phyloP scores from a whole-genome alignment of 2,113 vertebrate species.

The mouse (Mus musculus) region DNA sequence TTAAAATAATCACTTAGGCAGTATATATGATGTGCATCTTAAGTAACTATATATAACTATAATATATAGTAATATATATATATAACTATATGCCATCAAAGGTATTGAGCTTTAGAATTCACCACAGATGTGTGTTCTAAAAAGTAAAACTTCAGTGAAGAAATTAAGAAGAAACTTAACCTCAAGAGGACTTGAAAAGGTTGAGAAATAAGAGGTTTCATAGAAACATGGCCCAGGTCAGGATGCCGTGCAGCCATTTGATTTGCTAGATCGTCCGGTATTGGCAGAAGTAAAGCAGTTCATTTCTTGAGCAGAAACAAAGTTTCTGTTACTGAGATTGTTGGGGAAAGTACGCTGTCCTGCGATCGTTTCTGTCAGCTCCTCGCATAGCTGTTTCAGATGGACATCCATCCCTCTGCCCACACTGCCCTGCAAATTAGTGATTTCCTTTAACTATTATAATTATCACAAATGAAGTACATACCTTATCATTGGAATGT shows the following conservation, averaged over 20 bases:
- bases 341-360: not conserved
- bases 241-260: not conserved
- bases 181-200: not conserved
- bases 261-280: not conserved
- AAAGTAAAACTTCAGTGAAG: not conserved
- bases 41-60: too few species aligned
- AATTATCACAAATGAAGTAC: not conserved
- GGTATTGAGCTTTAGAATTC: not conserved
- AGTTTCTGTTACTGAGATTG: not conserved
- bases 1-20: not conserved
- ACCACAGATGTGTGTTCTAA: constrained; percentile 6
- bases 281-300: not conserved
- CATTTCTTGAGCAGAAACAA: not conserved
- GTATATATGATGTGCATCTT: not conserved
- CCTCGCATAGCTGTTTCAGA: not conserved
- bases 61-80: too few species aligned
- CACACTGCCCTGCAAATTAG: not conserved
- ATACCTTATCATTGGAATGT: not conserved
- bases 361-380: not conserved
- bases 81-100: not conserved
- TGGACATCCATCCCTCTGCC: not conserved
- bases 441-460: not conserved
- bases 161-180: not conserved
- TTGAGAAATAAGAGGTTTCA: not conserved
- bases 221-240: constrained; percentile 12